Evolutionary conservation across 2,113 vertebrate genomes (phyloP).

Genomic region (Chunga burmeisteri): DNA sequence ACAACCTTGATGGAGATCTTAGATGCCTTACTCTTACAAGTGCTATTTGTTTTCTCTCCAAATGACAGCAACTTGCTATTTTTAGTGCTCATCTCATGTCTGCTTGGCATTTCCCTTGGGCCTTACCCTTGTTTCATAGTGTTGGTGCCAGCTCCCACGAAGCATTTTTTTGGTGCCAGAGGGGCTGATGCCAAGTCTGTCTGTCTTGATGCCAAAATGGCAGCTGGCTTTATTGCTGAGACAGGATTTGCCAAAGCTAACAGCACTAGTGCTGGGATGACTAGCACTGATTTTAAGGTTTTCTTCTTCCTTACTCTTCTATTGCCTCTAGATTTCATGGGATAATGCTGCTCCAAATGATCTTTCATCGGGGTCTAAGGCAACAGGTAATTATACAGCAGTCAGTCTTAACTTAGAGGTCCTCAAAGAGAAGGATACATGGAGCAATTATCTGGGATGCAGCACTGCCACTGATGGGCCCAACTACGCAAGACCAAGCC

Average conservation of each 20-base stretch:
- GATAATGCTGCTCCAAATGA: background rate
- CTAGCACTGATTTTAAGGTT: background rate
- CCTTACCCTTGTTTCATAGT: constrained; percentile 50
- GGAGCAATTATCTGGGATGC: background rate
- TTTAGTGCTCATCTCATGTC: constrained; percentile 51
- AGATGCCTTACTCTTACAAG: background rate
- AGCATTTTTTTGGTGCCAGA: constrained; percentile 45
- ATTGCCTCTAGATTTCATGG: background rate
- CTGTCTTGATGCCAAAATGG: constrained; percentile 55
- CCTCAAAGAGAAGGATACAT: background rate
- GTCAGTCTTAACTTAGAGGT: background rate
- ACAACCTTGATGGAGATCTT: constrained; percentile 37
- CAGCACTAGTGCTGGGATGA: background rate
- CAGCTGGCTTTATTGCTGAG: constrained; percentile 32
- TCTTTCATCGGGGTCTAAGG: background rate
- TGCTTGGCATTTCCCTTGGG: constrained; percentile 55
- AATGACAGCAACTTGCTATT: constrained; percentile 52
- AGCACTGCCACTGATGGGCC: background rate
- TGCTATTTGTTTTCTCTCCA: constrained; percentile 35
- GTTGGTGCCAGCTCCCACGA: constrained; percentile 45
- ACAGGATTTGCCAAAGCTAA: constrained; percentile 50
- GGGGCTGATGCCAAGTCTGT: constrained; percentile 50
- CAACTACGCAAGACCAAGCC: background rate
- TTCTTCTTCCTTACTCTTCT: background rate
- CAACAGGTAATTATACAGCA: background rate